phyloP scores from a whole-genome alignment of 1,140 invertebrate species.

The Tetragonula clypearis region DNA sequence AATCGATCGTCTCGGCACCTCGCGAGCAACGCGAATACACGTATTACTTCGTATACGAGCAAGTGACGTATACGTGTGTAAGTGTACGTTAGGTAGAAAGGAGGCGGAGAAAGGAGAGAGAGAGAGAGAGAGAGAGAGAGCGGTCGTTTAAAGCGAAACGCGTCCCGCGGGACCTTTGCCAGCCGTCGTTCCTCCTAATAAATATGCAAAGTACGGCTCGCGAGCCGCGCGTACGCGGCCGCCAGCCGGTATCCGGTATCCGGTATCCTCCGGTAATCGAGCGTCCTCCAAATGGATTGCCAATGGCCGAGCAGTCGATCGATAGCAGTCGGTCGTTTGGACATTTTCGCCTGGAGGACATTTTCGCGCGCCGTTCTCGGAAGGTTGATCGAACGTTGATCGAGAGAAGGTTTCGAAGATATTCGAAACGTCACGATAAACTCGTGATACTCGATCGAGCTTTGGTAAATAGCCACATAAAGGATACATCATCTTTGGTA shows the following conservation, averaged over 20 bases:
- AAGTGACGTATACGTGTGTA: background rate
- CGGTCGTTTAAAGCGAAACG: slow-evolving; percentile 61
- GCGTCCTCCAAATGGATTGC: slow-evolving; percentile 49
- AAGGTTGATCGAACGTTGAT: no score
- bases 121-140: no score
- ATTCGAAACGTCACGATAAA: no score
- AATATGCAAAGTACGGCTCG: slow-evolving; percentile 65
- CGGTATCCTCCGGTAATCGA: slow-evolving; percentile 16
- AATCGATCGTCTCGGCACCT: slow-evolving; percentile 32
- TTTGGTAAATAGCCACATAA: background rate
- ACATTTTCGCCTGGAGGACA: no score
- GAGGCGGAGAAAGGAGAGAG: slow-evolving; percentile 43
- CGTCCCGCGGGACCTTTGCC: slow-evolving; percentile 41
- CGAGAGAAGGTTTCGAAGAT: no score
- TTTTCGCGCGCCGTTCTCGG: no score
- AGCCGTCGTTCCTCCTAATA: slow-evolving; percentile 53
- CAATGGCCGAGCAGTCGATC: slow-evolving; percentile 30
- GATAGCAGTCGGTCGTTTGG: background rate
- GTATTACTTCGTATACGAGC: no score
- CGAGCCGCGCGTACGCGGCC: no score
- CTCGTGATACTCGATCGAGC: background rate
- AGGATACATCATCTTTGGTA: slow-evolving; percentile 8
- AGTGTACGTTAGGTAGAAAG: slow-evolving; percentile 46
- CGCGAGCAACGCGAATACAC: background rate
- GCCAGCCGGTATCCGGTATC: no score